Evolutionary conservation across 2,888 invertebrate genomes (phyloP), one percentile per base, ranked within the genome.

Genomic region (Acanthoscelides obtectus): DNA sequence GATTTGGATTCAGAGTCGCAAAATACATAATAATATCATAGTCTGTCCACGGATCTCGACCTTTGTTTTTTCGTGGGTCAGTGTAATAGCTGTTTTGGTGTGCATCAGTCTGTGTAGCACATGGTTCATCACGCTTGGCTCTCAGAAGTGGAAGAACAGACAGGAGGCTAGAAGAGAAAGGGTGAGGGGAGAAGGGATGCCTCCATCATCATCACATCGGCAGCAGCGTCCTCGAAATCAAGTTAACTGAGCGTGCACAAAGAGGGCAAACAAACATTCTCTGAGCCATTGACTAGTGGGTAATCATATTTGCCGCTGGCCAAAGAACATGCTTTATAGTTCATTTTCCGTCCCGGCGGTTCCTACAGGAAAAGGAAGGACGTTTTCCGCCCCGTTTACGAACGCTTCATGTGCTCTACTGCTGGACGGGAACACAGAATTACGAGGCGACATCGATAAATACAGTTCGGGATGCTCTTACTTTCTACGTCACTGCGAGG

Each of bases 311-410:
- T 81, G 80, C 81, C 75, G 45, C 45, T 45, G 79, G 80, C 80
- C 81, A 81, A 81, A 82, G 82, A 83, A 82, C 80, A 78, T 77
- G 79, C 84, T 83, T 83, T 82, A 83, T 82, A 81, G 81, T 83
- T 83, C 81, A 83, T 83, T 84, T 83, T 82, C 79, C 80, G 79
- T 81, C 45, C 45, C 79, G 80, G 76, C 80, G 81, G 80, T 78
- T 80, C 69, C 79, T 45, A 45, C 12, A 45, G 45, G 45, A 45
- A 45, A 45, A 45, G 45, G 45, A 45, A 45, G 45, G 45, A 45
- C 45, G 45, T 45, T 45, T 45, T 45, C 45, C 45, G 45, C 45
- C 45, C 45, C 45, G 45, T 45, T 45, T 45, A 45, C 45, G 45
- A 45, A 45, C 45, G 45, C 45, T 45, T 17, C 45, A 45, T 45